These are phyloP conservation scores for Caenorhabditis sp. DNA, from an alignment of 2,888 invertebrate species.

Conservation along the genomic window DNA sequence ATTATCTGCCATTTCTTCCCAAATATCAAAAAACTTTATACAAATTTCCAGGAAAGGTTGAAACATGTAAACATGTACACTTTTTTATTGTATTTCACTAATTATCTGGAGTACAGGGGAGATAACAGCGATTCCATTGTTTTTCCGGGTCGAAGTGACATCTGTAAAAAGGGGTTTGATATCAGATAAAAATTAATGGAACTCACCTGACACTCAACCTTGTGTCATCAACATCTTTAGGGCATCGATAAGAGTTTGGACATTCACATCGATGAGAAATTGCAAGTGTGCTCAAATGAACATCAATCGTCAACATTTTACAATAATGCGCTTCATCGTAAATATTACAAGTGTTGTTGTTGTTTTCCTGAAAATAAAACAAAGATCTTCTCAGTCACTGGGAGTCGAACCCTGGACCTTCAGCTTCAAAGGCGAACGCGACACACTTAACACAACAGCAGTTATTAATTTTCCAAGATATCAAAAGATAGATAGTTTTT, in stretches of 20 bases:
- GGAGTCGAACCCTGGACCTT: too few relatives aligned
- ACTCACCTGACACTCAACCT: slow-evolving; percentile 17
- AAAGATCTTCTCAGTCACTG: too few relatives aligned
- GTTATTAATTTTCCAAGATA: too few relatives aligned
- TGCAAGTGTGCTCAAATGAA: slow-evolving; percentile 14
- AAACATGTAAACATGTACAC: too few relatives aligned
- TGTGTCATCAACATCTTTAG: slow-evolving; percentile 25
- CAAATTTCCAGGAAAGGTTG: too few relatives aligned
- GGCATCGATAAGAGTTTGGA: slow-evolving; percentile 19
- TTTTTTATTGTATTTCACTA: too few relatives aligned
- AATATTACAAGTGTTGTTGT: slow-evolving; percentile 8
- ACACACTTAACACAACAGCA: too few relatives aligned
- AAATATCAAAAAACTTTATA: too few relatives aligned
- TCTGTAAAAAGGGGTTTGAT: slow-evolving; percentile 16
- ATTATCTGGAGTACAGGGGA: slow-evolving; percentile 21
- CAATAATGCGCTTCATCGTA: slow-evolving; percentile 35
- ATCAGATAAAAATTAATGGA: not conserved
- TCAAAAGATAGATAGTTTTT: too few relatives aligned
- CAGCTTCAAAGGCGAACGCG: too few relatives aligned
- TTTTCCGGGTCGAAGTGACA: slow-evolving; percentile 15
- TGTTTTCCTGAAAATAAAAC: not conserved
- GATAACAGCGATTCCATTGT: slow-evolving; percentile 29
- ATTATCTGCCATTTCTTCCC: too few relatives aligned
- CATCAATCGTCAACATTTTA: slow-evolving; percentile 27
- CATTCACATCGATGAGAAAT: slow-evolving; percentile 31